Conservation (phyloP, 2,113 vertebrate genomes). For the Entomyzon cyanotis region DNA sequence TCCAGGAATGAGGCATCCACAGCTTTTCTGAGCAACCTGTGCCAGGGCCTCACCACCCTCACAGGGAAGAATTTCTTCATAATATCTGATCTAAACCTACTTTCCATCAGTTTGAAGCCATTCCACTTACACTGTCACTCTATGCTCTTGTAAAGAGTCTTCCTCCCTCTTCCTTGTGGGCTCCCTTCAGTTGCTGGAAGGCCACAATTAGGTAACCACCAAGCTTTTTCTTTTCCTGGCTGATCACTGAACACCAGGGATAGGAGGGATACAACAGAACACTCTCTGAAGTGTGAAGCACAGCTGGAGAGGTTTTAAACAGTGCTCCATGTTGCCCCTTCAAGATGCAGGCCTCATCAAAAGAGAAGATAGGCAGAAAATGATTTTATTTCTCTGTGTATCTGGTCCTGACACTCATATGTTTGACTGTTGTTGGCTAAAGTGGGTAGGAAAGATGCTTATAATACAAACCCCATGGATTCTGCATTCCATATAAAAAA, state of each 20-base stretch:
- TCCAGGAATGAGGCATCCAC: rapidly evolving
- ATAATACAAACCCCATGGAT: not conserved
- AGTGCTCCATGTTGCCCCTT: not conserved
- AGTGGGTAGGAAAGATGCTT: not conserved
- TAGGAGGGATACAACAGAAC: not conserved
- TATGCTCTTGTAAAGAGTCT: not conserved
- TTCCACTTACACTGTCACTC: not conserved
- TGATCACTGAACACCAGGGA: not conserved
- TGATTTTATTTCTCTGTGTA: not conserved
- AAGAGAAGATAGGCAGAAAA: not conserved
- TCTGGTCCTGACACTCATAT: not conserved
- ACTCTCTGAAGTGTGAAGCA: not conserved
- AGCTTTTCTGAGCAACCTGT: not conserved
- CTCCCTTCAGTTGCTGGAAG: not conserved
- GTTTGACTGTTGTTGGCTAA: not conserved
- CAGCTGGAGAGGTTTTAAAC: not conserved
- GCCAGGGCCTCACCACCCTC: rapidly evolving
- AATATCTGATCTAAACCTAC: not conserved
- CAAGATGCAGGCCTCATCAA: not conserved
- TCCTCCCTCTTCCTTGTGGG: not conserved
- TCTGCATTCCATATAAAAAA: not conserved
- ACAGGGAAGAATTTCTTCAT: not conserved
- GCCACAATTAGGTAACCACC: too few species aligned
- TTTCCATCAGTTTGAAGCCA: not conserved
- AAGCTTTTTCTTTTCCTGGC: not conserved